Base-by-base conservation (phyloP, 2,888 invertebrate species). In the Drosophila cyrtoloma region DNA sequence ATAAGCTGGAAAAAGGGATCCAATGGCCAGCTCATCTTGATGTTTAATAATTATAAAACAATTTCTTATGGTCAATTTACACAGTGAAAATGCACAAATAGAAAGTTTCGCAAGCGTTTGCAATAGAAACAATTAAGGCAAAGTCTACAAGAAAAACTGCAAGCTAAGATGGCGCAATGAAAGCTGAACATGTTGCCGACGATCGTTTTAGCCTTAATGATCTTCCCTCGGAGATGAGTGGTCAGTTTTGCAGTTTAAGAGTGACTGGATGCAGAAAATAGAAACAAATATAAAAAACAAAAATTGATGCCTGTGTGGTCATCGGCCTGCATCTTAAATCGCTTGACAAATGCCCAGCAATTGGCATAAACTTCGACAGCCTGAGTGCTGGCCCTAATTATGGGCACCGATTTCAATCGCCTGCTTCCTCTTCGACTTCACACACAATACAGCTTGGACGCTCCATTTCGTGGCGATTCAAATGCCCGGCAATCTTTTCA, bases 401-500 rank as follows among this genome's bases (percentile, higher is more conserved):
- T 80, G 65, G 60, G 53, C 35, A 69, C 12, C 52, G 63, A 63
- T 69, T 56, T 67, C 52, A 63, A 79, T 73, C 74, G 70, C 62
- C 44, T 47, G 58, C 58, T 58, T 42, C 58, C n/a, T 77, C 67
- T 62, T 59, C 35, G 32, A 59, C 56, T 37, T 37, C 65, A 53
- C 63, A 65, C 78, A 77, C 47, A 50, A 63, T 44, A 56, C 16
- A 47, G 55, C 22, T 47, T 35, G 51, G 37, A 52, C 42, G 76
- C 73, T 61, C 63, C 74, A 73, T 73, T 81, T 79, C 39, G 79
- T 47, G 35, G 71, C 89, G 70, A 86, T 86, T 86, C 85, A 87
- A 89, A 87, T 87, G 81, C 65, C 79, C 73, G 55, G 75, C 90
- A 89, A 86, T 86, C 89, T 86, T 85, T 87, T 89, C 88, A 86